Conservation (phyloP, 2,113 vertebrate species). For the Thalassoma bifasciatum region DNA sequence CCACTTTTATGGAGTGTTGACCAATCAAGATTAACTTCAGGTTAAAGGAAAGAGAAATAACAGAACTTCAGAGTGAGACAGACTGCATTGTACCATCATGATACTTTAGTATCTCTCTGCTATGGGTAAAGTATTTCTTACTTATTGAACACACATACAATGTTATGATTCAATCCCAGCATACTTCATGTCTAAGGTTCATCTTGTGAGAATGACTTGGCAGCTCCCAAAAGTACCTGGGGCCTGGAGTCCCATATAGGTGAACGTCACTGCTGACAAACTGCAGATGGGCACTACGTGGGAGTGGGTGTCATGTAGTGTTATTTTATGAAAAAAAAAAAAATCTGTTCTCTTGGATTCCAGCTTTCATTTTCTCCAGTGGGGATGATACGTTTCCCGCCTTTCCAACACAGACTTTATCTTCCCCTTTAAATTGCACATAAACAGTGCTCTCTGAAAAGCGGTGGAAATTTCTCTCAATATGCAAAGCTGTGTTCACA, state of each 20-base stretch:
- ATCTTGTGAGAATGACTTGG: slow-evolving; percentile 27
- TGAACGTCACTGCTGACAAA: slow-evolving; percentile 19
- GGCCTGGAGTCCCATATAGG: neutral
- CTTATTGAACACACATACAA: slow-evolving; percentile 4
- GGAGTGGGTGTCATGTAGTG: slow-evolving; percentile 1
- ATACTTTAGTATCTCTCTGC: neutral
- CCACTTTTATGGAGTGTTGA: neutral
- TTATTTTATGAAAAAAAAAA: slow-evolving; percentile 3
- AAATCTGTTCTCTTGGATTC: slow-evolving; percentile 4
- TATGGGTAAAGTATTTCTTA: neutral
- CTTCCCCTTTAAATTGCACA: slow-evolving; percentile 67
- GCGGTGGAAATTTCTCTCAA: slow-evolving; percentile 60
- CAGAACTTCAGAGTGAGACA: neutral
- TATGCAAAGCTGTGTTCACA: slow-evolving; percentile 68
- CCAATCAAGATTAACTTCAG: too few relatives aligned
- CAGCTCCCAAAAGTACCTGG: neutral
- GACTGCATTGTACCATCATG: neutral
- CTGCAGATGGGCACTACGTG: neutral
- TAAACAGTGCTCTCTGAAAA: slow-evolving; percentile 57
- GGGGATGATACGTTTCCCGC: slow-evolving; percentile 34
- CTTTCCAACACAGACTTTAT: slow-evolving; percentile 63
- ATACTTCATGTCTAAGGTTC: slow-evolving; percentile 12
- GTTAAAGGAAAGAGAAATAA: neutral
- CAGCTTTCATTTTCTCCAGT: slow-evolving; percentile 27
- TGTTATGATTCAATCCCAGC: neutral